Percentiles rank a stretch among this genome's conserved stretches.
Conservation (phyloP, 2,113 vertebrate genomes). For the Seriola quinqueradiata region DNA sequence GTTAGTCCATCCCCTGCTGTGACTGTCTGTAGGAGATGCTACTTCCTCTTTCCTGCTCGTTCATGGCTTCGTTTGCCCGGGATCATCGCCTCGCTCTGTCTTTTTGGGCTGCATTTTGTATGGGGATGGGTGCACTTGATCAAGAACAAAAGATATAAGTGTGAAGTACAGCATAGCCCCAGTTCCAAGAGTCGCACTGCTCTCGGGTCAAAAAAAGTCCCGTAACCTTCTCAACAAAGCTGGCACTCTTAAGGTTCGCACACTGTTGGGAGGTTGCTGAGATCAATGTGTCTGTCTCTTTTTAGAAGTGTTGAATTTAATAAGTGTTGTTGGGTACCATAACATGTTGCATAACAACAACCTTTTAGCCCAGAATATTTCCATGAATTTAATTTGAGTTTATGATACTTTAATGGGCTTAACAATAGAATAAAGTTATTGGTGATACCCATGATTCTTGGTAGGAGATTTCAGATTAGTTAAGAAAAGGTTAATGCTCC, state of each 20-base stretch:
- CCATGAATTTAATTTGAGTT: constrained; percentile 13
- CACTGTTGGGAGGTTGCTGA: neutral
- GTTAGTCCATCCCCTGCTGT: constrained; percentile 83
- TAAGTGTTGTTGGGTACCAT: neutral
- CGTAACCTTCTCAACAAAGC: constrained; percentile 43
- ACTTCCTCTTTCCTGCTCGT: constrained; percentile 69
- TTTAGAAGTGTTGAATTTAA: constrained; percentile 7
- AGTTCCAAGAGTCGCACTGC: constrained; percentile 29
- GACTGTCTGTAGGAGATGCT: constrained; percentile 81
- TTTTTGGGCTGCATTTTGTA: constrained; percentile 50
- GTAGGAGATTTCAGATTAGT: constrained; percentile 9
- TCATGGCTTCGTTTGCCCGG: constrained; percentile 58
- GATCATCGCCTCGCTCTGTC: constrained; percentile 39
- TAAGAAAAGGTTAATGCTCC: constrained; percentile 23
- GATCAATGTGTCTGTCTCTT: constrained; percentile 21
- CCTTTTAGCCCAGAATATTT: neutral
- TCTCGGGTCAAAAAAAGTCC: constrained; percentile 47
- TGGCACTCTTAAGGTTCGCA: constrained; percentile 12
- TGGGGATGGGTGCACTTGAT: constrained; percentile 47
- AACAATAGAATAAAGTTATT: constrained; percentile 20
- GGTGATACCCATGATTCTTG: neutral
- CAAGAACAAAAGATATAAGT: constrained; percentile 60
- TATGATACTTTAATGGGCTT: neutral
- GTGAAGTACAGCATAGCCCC: constrained; percentile 23
- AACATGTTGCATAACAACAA: neutral